Base-by-base conservation (phyloP, 2,888 invertebrate genomes). In the Trilocha varians region DNA sequence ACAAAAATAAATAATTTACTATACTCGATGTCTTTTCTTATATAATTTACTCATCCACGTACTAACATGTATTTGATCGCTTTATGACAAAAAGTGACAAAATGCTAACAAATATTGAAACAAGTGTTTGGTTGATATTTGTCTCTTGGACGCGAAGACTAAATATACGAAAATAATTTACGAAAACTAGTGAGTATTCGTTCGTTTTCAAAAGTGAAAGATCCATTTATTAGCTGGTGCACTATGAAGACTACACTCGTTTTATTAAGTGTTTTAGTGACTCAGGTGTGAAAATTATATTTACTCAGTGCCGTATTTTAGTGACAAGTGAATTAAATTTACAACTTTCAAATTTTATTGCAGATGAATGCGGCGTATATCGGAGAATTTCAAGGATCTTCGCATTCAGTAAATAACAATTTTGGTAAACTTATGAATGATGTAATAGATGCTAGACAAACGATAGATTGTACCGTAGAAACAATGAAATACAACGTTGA, bases 381-480 rank as follows among this genome's bases (percentile, higher is more conserved):
- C 43, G 69, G 69, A 43, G 65, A 70, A 13, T 60, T 80, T 42
- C 60, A 62, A 36, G 62, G 59, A 16, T 70, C 73, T 8, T 56
- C 79, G 48, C 52, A 55, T 13, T 62, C 74, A 2, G 66, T 77
- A 15, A 62, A 70, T 52, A 56, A 62, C 36, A 71, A 70, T 54
- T 69, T 79, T 48, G 72, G 67, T 36, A 76, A 68, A 52, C 53
- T 82, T 42, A 39, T 82, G n/a, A 65, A 52, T 45, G 72, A 78
- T 43, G 78, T 79, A 8, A 55, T 60, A 32, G 82, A 82, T 49
- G 64, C 80, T n/a, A 68, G 63, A 47, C 70, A 71, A 16, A 75
- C 76, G 2, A 64, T 78, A 17, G 74, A 78, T 34, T 80, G 82
- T 46, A 76, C 82, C 3, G 59, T 82, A 46, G 56, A 73, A 32